Evolutionary conservation across 2,797 vertebrate species (phyloP).

Genomic region (Masticophis lateralis): DNA sequence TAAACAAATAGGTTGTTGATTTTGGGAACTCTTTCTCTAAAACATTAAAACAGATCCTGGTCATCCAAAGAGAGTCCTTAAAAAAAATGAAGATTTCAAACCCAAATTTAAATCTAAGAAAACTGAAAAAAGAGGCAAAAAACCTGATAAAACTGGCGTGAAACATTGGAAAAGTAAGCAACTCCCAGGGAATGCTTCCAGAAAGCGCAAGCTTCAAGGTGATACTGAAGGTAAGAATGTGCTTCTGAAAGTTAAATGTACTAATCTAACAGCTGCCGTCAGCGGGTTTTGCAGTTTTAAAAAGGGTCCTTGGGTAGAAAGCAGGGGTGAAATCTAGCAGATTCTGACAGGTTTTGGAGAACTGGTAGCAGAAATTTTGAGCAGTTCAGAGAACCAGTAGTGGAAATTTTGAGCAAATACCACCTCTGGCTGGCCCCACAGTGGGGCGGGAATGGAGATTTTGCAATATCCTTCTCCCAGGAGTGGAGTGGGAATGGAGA

Average conservation of each 20-base stretch:
- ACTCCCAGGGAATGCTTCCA: slow-evolving; percentile 55
- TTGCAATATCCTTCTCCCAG: too few relatives aligned
- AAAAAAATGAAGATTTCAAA: slow-evolving; percentile 52
- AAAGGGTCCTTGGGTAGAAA: background rate
- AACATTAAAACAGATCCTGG: slow-evolving; percentile 44
- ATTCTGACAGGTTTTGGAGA: too few relatives aligned
- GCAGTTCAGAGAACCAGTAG: too few relatives aligned
- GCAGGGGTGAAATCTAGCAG: too few relatives aligned
- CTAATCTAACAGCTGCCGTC: background rate
- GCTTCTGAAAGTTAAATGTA: background rate
- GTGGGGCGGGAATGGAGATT: too few relatives aligned
- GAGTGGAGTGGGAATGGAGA: too few relatives aligned
- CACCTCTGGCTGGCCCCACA: too few relatives aligned
- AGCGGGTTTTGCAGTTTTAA: background rate
- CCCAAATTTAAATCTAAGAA: slow-evolving; percentile 64
- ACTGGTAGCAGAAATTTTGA: too few relatives aligned
- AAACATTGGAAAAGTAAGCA: slow-evolving; percentile 71
- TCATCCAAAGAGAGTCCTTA: slow-evolving; percentile 53
- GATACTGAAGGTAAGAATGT: slow-evolving; percentile 52
- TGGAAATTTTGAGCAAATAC: too few relatives aligned
- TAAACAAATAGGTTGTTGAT: background rate
- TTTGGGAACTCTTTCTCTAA: background rate
- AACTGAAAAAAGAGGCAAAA: slow-evolving; percentile 64
- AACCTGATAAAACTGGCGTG: slow-evolving; percentile 55
- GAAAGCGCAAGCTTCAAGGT: slow-evolving; percentile 65